Evolutionary conservation across 1,140 invertebrate species (phyloP).

Genomic region (Paraescarpia echinospica): DNA sequence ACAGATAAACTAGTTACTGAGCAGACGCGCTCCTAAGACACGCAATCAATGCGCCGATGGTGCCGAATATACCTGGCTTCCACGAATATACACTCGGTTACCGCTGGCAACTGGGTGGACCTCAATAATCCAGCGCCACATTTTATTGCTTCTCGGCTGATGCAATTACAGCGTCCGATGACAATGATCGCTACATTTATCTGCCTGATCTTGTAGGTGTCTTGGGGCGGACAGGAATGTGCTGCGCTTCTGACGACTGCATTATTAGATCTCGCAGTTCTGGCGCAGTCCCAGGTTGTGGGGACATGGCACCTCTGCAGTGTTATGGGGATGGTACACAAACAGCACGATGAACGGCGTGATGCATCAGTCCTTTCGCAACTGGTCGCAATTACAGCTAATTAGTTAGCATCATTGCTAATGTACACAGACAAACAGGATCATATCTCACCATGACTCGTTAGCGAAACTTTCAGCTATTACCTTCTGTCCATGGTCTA

Average conservation of each 20-base stretch:
- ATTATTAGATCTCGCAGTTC: background rate
- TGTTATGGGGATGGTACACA: background rate
- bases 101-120: background rate
- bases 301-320: background rate
- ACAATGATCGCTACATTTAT: constrained; percentile 1
- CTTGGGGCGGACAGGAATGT: background rate
- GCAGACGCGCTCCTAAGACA: background rate
- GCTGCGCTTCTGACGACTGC: background rate
- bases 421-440: no score
- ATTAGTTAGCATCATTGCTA: background rate
- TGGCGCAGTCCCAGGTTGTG: background rate
- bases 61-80: background rate
- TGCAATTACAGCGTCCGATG: background rate
- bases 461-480: no score
- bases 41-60: background rate
- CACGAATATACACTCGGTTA: background rate
- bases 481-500: no score
- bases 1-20: background rate
- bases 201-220: background rate
- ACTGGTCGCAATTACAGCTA: background rate
- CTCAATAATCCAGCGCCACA: background rate
- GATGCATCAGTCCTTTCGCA: background rate
- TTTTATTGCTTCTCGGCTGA: background rate
- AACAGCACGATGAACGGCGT: background rate
- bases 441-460: no score